Evolutionary conservation across 2,888 invertebrate genomes (phyloP), one percentile per base, ranked within the genome.

Genomic region (Dasypogon diadema): DNA sequence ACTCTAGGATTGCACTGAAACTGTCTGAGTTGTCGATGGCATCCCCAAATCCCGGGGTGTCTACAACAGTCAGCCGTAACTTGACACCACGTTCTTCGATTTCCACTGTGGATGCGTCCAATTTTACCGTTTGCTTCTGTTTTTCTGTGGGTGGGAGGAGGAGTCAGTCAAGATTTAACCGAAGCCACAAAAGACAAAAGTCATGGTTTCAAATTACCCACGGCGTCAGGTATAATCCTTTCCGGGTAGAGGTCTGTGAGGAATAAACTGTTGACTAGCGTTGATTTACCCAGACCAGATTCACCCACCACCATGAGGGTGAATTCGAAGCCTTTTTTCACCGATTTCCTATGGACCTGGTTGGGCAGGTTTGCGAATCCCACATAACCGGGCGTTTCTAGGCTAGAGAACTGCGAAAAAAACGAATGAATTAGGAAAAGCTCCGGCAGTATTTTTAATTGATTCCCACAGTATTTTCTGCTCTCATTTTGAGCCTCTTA

Each of bases 271-370:
- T 98, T 98, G 65, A 98, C 96, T 60, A 98, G 88, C 0, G 98
- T 98, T 0, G 97, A 97, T 87, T 98, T 98, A 37, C 98, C 98
- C 46, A 98, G 88, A 0, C 98, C 97, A 80, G 92, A 92, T 82
- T 95, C 94, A 42, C 96, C 96, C 6, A 96, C 97, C 74, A 98
- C 97, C 98, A 98, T 98, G 10, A 98, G 87, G 0, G 98, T 98
- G 85, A 98, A 98, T 87, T 98, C 98, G 84, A 98, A 98, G 21
- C 98, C 98, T 84, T 97, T 98, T 86, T 98, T 98, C 73, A 98
- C 98, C 0, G 97, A 97, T 87, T 98, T 98, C 79, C 98, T 89
- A 85, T 98, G 97, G 24, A 98, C 97, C 87, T 98, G 98, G 87
- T 98, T 97, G 1, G 98, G 98, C 46, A 98, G 87, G 88, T 98